Conservation (phyloP, 2,888 invertebrate species). For the Digitonthophagus gazella region DNA sequence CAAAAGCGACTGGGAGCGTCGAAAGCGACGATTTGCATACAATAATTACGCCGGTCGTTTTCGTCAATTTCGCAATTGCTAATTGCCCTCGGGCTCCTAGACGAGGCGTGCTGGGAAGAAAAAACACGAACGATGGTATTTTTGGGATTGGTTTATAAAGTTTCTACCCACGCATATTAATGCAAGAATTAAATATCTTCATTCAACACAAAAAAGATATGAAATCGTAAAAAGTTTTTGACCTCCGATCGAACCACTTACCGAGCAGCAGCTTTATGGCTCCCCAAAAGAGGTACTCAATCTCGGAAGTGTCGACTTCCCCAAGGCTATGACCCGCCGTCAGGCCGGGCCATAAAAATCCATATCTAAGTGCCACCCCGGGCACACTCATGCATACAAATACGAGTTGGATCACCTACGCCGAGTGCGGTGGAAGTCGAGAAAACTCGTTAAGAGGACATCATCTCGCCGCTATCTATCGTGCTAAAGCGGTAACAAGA, state of each 20-base stretch:
- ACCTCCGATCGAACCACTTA: not conserved
- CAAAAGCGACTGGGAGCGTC: not conserved
- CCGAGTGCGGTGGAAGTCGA: slow-evolving; percentile 26
- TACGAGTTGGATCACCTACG: slow-evolving; percentile 42
- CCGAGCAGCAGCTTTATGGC: slow-evolving; percentile 20
- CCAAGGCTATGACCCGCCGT: slow-evolving; percentile 34
- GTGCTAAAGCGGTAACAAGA: slow-evolving; percentile 13
- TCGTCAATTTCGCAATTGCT: not conserved
- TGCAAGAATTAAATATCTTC: not conserved
- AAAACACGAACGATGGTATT: not conserved
- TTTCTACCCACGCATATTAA: not conserved
- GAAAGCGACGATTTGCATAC: not conserved
- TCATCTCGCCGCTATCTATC: slow-evolving; percentile 38
- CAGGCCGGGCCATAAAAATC: slow-evolving; percentile 39
- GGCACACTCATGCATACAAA: slow-evolving; percentile 49
- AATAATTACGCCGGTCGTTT: not conserved
- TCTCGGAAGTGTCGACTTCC: slow-evolving; percentile 28
- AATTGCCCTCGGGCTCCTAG: not conserved
- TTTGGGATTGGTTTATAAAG: not conserved
- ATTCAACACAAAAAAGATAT: not conserved
- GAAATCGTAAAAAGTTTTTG: too few relatives aligned
- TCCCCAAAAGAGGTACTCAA: slow-evolving; percentile 24
- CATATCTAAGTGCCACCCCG: slow-evolving; percentile 40
- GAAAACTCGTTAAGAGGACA: slow-evolving; percentile 29
- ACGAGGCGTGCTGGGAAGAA: not conserved